A percentile compares a stretch with the other conserved stretches of the same genome.
These are phyloP conservation scores for Noctua comes DNA, from an alignment of 2,888 invertebrate species.

Conservation along the genomic window DNA sequence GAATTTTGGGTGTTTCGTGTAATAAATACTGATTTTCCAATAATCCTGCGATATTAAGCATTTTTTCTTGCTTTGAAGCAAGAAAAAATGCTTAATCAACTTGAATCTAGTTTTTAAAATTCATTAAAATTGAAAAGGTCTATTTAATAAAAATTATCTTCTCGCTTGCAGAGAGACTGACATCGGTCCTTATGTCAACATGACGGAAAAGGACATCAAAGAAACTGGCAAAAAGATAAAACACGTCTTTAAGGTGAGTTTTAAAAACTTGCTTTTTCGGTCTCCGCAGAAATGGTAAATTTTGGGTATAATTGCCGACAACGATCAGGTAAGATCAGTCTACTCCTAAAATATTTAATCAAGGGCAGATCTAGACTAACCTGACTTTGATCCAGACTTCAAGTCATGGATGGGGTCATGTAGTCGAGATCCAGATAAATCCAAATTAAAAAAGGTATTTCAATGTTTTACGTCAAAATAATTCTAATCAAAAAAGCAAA, in stretches of 20 bases:
- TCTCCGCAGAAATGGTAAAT: not conserved
- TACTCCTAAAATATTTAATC: not conserved
- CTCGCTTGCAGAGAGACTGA: conserved; percentile 69
- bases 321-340: not conserved
- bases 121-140: not conserved
- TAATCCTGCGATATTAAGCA: not conserved
- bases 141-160: not conserved
- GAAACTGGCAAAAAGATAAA: conserved; percentile 64
- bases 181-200: conserved; percentile 61
- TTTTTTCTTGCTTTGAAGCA: not conserved
- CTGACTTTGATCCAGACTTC: too few relatives aligned
- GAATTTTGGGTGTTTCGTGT: not conserved
- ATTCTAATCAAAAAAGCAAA: too few relatives aligned
- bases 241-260: conserved; percentile 71
- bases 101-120: not conserved
- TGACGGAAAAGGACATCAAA: conserved; percentile 64
- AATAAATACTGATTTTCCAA: not conserved
- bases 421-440: too few relatives aligned
- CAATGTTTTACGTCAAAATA: too few relatives aligned
- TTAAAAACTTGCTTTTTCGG: not conserved
- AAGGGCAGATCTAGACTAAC: not conserved
- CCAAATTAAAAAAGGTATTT: too few relatives aligned
- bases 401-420: too few relatives aligned
- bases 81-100: too few relatives aligned
- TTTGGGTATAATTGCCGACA: not conserved